Evolutionary conservation across 1,140 invertebrate species (phyloP).

Genomic region (Drosophila tsacasi): DNA sequence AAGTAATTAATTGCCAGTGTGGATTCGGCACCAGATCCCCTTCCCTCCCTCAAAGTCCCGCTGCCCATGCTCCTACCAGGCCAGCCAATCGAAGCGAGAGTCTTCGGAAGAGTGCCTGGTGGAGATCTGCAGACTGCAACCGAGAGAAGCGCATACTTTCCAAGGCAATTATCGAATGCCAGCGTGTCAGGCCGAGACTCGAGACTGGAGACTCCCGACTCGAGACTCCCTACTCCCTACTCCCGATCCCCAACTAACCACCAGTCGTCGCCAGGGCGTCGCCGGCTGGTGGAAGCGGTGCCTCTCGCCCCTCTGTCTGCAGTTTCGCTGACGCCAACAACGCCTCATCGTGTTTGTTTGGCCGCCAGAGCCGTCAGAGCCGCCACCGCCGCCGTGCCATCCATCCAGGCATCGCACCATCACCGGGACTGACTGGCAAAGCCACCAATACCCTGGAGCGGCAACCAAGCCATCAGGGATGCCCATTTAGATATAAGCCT

Average conservation of each 20-base stretch:
- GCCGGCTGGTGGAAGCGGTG: slow-evolving; percentile 31
- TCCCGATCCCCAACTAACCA: slow-evolving; percentile 11
- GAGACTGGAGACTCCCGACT: not conserved
- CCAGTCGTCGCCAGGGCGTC: slow-evolving; percentile 47
- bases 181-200: slow-evolving; percentile 57
- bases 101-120: not conserved
- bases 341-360: slow-evolving; percentile 83
- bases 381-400: slow-evolving; percentile 63
- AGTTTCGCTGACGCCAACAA: slow-evolving; percentile 75
- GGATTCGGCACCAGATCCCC: slow-evolving; percentile 14
- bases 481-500: slow-evolving; percentile 1
- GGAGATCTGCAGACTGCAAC: slow-evolving; percentile 19
- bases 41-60: not conserved
- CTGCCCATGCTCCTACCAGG: not conserved
- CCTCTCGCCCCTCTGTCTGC: slow-evolving; percentile 1
- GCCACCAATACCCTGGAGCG: slow-evolving; percentile 50
- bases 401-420: slow-evolving; percentile 6
- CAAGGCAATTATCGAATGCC: slow-evolving; percentile 84
- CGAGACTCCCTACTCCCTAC: not conserved
- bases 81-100: slow-evolving; percentile 70
- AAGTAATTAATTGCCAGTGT: slow-evolving; percentile 73
- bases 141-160: slow-evolving; percentile 74
- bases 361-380: slow-evolving; percentile 77
- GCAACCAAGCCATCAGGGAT: slow-evolving; percentile 6
- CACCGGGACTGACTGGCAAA: slow-evolving; percentile 18